Conservation (phyloP, 2,113 vertebrate species). For the Misgurnus anguillicaudatus region DNA sequence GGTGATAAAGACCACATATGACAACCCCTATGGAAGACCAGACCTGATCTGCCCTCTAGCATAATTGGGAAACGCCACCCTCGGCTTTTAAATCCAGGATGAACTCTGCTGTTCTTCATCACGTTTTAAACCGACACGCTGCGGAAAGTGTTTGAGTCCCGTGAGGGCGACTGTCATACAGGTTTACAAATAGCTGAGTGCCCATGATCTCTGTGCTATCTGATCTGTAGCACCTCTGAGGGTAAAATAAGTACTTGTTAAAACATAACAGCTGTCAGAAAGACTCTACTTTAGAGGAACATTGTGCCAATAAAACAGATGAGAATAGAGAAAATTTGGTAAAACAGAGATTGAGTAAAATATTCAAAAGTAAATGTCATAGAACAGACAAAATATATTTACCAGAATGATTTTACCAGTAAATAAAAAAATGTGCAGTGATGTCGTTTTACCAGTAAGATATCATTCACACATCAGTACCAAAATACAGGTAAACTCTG, state of each 20-base stretch:
- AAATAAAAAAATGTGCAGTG: too few species aligned
- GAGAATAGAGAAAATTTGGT: background rate
- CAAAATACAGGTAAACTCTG: too few species aligned
- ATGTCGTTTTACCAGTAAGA: too few species aligned
- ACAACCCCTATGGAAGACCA: constrained; percentile 28
- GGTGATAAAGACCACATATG: background rate
- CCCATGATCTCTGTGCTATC: background rate
- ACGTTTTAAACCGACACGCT: constrained; percentile 29
- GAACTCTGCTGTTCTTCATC: background rate
- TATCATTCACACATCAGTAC: too few species aligned
- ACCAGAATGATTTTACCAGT: too few species aligned
- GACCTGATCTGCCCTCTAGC: background rate
- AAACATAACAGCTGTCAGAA: constrained; percentile 8
- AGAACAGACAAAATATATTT: too few species aligned
- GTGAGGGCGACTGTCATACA: constrained; percentile 26
- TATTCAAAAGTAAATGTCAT: too few species aligned
- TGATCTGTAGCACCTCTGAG: background rate
- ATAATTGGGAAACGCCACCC: background rate
- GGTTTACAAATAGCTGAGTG: constrained; percentile 24
- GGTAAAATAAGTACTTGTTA: background rate
- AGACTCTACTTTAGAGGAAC: background rate
- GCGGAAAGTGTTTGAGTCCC: constrained; percentile 30
- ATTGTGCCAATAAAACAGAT: background rate
- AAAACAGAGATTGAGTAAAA: too few species aligned
- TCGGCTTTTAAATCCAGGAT: constrained; percentile 12